Evolutionary conservation across 1,140 invertebrate species (phyloP), one percentile per base, ranked within the genome.

Genomic region (Drosophila eugracilis): DNA sequence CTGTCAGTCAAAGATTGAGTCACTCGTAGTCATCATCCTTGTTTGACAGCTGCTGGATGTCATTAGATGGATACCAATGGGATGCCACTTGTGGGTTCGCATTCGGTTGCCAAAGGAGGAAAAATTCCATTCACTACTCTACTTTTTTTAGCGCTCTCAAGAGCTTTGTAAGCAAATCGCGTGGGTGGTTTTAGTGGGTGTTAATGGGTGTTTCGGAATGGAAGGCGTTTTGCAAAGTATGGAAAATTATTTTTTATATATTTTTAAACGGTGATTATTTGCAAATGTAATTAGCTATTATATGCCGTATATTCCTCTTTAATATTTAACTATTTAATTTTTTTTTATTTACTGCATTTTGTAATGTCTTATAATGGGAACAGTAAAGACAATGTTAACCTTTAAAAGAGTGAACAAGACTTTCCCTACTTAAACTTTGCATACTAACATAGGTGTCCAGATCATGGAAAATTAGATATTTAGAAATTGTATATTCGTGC

Each of bases 1-100:
- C 42, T 62, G 55, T 53, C 53, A 49, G 54, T 70, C 63, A 78
- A 74, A 63, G 53, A 73, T 69, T 83, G 53, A 81, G 67, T 81
- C 39, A 67, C 54, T 78, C 50, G 57, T 47, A 52, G 39, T 26
- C 66, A 34, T 34, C 55, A 58, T 44, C 10, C 69, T 50, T 69
- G 71, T 59, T 75, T 58, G 52, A 59, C 63, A 71, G 65, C 72
- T 59, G 63, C 52, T 15, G 69, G 49, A 70, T 62, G 53, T 55
- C 74, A 58, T 81, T 83, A 63, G 34, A 59, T 67, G 72, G 22
- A 22, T 32, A 2, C 34, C 42, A 22, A 62, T 67, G 37, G 42
- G 50, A 36, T 14, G 45, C 45, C 14, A 37, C 53, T 72, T 70
- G n/a, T 71, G 52, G 28, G 28, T 34, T 39, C 5, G n/a, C 7